Evolutionary conservation across 2,888 invertebrate species (phyloP).

Genomic region (Harpalus rubripes): DNA sequence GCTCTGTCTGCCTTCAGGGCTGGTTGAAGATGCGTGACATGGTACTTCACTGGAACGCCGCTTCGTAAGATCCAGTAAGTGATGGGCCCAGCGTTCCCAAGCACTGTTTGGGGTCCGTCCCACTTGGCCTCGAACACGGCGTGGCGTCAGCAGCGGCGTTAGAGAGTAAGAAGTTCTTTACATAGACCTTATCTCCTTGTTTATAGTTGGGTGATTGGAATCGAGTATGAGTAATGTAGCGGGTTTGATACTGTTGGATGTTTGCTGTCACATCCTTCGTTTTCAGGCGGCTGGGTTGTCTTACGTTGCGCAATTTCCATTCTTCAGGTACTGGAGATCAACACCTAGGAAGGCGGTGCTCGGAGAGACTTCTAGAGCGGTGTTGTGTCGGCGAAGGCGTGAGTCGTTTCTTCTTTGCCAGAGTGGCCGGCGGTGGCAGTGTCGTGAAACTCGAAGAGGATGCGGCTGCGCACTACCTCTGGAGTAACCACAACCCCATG

Average conservation of each 20-base stretch:
- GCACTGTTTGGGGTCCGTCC: slow-evolving; percentile 15
- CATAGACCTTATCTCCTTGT: not conserved
- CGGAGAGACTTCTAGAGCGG: slow-evolving; percentile 18
- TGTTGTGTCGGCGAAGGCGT: not conserved
- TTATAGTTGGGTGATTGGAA: not conserved
- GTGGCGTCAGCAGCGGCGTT: not conserved
- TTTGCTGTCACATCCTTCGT: not conserved
- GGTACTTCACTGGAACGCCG: not conserved
- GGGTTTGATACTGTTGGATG: not conserved
- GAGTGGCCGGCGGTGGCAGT: too few species aligned
- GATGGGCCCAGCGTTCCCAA: not conserved
- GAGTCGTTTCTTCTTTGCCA: too few species aligned
- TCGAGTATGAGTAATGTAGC: not conserved
- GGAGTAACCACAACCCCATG: too few species aligned
- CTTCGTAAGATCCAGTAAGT: not conserved
- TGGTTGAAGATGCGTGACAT: not conserved
- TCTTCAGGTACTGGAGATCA: slow-evolving; percentile 28
- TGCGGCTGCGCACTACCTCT: too few species aligned
- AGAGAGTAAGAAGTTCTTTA: not conserved
- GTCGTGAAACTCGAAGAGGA: too few species aligned
- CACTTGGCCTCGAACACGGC: slow-evolving; percentile 32
- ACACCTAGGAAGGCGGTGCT: slow-evolving; percentile 14
- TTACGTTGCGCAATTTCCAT: not conserved
- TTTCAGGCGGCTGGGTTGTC: not conserved
- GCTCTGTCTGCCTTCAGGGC: too few species aligned